phyloP scores from a whole-genome alignment of 2,113 vertebrate species.

The Bufo gargarizans region DNA sequence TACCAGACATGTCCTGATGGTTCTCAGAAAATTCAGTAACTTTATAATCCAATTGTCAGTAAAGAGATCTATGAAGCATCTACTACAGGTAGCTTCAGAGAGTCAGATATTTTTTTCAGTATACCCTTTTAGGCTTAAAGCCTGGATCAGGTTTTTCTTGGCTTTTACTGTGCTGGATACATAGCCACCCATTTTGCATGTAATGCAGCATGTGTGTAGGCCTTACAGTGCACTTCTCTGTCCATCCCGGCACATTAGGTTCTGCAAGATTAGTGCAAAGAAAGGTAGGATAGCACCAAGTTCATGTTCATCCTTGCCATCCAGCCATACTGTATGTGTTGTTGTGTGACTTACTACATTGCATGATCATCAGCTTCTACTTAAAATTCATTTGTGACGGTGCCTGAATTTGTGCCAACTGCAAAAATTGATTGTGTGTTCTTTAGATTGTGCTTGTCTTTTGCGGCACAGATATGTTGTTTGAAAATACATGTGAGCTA shows the following conservation, averaged over 20 bases:
- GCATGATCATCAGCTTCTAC: slow-evolving; percentile 62
- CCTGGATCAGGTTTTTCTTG: slow-evolving; percentile 58
- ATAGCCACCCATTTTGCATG: slow-evolving; percentile 65
- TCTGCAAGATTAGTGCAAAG: slow-evolving; percentile 45
- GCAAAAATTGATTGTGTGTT: slow-evolving; percentile 26
- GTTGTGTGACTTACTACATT: slow-evolving; percentile 58
- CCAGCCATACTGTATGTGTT: slow-evolving; percentile 52
- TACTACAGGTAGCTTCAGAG: background rate
- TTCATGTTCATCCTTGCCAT: slow-evolving; percentile 51
- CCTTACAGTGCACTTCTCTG: slow-evolving; percentile 49
- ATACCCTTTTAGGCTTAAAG: slow-evolving; percentile 1
- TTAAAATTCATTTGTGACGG: slow-evolving; percentile 1
- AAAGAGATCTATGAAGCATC: background rate
- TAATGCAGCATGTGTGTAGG: slow-evolving; percentile 60
- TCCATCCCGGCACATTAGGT: slow-evolving; percentile 61
- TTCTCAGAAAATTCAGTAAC: background rate
- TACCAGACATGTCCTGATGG: background rate
- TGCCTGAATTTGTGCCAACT: slow-evolving; percentile 12
- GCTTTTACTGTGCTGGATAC: slow-evolving; percentile 60
- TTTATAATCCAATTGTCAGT: slow-evolving; percentile 12
- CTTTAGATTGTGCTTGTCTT: slow-evolving; percentile 15
- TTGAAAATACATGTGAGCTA: background rate
- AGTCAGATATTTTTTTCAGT: background rate
- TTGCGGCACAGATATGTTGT: background rate
- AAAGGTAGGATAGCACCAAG: slow-evolving; percentile 46